Conservation (phyloP, 2,113 vertebrate genomes). For the Manacus vitellinus region DNA sequence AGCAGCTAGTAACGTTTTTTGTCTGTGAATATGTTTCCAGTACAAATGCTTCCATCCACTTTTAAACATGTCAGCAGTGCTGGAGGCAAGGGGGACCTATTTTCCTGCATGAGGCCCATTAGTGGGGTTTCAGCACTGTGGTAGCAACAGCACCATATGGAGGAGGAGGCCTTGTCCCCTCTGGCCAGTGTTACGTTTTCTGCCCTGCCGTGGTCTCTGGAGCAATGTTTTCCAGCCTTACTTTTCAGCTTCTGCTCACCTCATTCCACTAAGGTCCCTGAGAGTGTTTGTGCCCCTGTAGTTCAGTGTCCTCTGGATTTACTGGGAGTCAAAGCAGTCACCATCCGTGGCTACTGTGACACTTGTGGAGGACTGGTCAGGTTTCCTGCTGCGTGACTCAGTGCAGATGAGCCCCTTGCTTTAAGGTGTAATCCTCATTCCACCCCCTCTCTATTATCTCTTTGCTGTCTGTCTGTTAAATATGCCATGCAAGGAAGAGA, state of each 20-base stretch:
- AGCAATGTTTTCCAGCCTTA: background rate
- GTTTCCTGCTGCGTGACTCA: background rate
- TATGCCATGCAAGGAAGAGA: background rate
- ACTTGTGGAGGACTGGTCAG: background rate
- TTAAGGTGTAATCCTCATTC: background rate
- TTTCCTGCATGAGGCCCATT: background rate
- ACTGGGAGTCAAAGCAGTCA: background rate
- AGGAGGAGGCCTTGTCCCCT: background rate
- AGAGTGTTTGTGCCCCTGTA: background rate
- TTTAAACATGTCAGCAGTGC: background rate
- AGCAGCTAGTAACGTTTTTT: background rate
- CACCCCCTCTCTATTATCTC: background rate
- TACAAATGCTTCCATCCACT: background rate
- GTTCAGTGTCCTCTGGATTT: background rate
- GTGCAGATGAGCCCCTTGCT: accelerated
- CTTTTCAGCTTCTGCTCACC: background rate
- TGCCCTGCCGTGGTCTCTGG: background rate
- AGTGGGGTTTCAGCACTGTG: background rate
- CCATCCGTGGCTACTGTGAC: background rate
- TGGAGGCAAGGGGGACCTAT: background rate
- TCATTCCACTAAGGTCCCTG: background rate
- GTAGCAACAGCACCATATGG: background rate
- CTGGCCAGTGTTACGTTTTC: background rate
- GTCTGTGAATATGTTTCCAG: background rate
- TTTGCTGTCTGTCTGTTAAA: background rate